Conservation (phyloP, 2,888 invertebrate genomes). For the Cremastinae sp. region DNA sequence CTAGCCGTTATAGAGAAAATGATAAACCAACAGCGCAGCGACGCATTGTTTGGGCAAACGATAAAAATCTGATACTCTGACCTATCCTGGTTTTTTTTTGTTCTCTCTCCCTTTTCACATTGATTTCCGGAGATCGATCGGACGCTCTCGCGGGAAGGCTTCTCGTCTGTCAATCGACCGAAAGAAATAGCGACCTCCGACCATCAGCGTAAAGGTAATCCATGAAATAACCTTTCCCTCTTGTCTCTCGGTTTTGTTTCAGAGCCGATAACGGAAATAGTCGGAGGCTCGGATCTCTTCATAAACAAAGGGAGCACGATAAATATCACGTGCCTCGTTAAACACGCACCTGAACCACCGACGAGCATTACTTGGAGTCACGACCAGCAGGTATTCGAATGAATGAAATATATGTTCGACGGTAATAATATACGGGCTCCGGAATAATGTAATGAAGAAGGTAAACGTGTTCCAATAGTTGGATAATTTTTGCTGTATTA, state of each 20-base stretch:
- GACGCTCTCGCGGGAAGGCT: constrained; percentile 8
- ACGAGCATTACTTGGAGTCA: constrained; percentile 91
- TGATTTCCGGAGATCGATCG: no score
- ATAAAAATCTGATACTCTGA: constrained; percentile 15
- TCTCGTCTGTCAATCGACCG: constrained; percentile 24
- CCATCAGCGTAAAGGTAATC: constrained; percentile 21
- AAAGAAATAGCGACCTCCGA: constrained; percentile 22
- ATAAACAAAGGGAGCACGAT: constrained; percentile 93
- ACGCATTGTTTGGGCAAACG: constrained; percentile 19
- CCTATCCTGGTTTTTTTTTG: neutral
- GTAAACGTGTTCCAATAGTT: no score
- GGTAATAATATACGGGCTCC: neutral
- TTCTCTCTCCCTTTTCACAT: constrained; percentile 1
- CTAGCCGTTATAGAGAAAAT: constrained; percentile 6
- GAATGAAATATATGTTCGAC: neutral
- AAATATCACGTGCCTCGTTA: constrained; percentile 91
- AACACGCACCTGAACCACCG: constrained; percentile 91
- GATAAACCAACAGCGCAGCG: constrained; percentile 11
- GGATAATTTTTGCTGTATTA: no score
- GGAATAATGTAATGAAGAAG: no score
- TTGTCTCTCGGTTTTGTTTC: constrained; percentile 69
- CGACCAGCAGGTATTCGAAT: constrained; percentile 82
- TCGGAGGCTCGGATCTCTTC: constrained; percentile 90
- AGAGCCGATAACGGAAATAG: constrained; percentile 91
- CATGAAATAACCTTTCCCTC: no score